Base-by-base conservation (phyloP, 2,113 vertebrate species). In the Syrmaticus mikado region DNA sequence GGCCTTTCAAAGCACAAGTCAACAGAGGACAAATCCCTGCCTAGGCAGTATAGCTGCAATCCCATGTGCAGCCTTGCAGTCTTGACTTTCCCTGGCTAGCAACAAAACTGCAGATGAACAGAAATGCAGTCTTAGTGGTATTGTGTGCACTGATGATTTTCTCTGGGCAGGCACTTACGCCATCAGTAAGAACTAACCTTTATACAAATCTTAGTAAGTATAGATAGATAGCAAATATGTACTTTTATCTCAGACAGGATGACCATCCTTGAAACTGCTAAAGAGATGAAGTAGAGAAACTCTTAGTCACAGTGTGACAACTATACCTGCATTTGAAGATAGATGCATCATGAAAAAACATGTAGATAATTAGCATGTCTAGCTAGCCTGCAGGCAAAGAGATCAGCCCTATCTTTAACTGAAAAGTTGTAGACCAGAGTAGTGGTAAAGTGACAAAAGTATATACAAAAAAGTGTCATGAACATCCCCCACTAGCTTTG, bases 71-170 rank as follows among this genome's bases (percentile, higher is more conserved):
- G 85, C 25, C 62, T 89, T 94, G 91, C 81, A 91, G 62, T 43
- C 66, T 53, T 72, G 25, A 13, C 15, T 89, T 95, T 93, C 89
- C 89, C 93, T 93, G 87, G 77, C 84, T 62, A 81, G 55, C 57
- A 1, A 1, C 11, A 2, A 43, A 82, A 79, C 62, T 72, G 57
- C 66, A 89, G 84, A 46, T 0, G 8, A 81, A 86, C 40, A 70
- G 91, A 92, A 92, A 89, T 2, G 1, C 45, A 91, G 66, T 16
- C 70, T 60, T 92, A 84, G 77, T 82, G 73, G 61, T 70, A 65
- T n/a, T 79, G 62, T 57, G 48, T 65, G 73, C 0, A 0, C 43
- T 67, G 76, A 75, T 57, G 74, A 36, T 52, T 86, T 38, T 53
- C 91, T 72, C 75, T 95, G n/a, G 34, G 48, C 48, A 84, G 61